Conservation (phyloP, 2,797 vertebrate species). For the Tarsius wallacei region DNA sequence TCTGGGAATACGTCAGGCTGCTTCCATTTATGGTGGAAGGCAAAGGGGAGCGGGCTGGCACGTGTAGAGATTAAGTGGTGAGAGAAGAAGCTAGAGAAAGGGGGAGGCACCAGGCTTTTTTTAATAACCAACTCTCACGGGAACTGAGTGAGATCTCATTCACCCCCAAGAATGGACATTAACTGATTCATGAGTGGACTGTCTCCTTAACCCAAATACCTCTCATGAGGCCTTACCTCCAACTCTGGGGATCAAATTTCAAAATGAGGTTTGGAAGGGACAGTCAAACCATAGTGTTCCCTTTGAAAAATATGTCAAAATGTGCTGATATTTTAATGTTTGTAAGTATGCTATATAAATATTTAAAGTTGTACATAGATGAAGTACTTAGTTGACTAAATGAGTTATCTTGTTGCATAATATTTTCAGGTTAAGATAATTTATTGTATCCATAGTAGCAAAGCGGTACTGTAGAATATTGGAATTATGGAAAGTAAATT, state of each 20-base stretch:
- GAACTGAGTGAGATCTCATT: neutral
- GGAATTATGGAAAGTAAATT: slow-evolving; percentile 52
- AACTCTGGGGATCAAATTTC: neutral
- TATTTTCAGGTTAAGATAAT: slow-evolving; percentile 61
- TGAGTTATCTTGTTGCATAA: neutral
- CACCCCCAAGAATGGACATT: neutral
- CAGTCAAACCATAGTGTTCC: neutral
- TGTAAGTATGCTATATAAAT: neutral
- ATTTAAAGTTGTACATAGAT: slow-evolving; percentile 24
- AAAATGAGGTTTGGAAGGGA: neutral
- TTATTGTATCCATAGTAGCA: slow-evolving; percentile 26
- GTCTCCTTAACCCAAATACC: neutral
- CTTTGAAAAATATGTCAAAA: slow-evolving; percentile 43
- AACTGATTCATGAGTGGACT: neutral
- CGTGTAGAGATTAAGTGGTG: neutral
- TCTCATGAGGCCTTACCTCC: neutral
- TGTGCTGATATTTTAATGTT: slow-evolving; percentile 56
- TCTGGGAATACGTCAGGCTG: neutral
- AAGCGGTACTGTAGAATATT: slow-evolving; percentile 38
- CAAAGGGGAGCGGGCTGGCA: neutral
- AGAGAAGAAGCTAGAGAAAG: neutral
- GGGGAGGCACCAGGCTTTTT: neutral
- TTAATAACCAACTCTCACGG: neutral
- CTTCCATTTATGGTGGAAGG: neutral
- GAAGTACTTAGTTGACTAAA: neutral